Evolutionary conservation across 2,113 vertebrate genomes (phyloP), one percentile per base, ranked within the genome.

Genomic region (Odontophorus gujanensis): DNA sequence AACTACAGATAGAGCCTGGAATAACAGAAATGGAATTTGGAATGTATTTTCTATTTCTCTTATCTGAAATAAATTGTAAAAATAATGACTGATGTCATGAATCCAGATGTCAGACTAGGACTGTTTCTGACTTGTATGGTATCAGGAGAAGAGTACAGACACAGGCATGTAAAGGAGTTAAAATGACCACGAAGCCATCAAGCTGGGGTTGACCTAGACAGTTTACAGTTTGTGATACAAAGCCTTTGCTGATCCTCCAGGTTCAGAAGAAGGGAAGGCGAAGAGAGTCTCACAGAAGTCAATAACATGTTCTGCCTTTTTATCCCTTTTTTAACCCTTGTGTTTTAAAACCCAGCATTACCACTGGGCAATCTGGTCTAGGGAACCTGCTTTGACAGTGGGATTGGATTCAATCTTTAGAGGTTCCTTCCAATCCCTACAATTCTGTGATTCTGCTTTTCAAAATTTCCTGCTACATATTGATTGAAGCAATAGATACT

Each of bases 1-100:
- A 1, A 5, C 34, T 1, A 1, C 1, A 0, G 9, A 30, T 17
- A 67, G 15, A 78, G 7, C 67, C 7, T 17, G 9, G 53, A 66
- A n/a, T 11, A 83, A 20, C 53, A 66, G 58, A 76, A 90, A 59
- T 6, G 11, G 13, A 75, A 3, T 10, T 68, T 17, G 10, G 32
- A 74, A 78, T 71, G 47, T 25, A 17, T 78, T 78, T 87, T 75
- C 28, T 8, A 47, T 40, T 83, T 30, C 4, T 63, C 78, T 83
- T 40, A 45, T 13, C 25, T 78, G 76, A 73, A 42, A 7, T 43
- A 72, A 73, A 4, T 32, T 51, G 11, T 38, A 51, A 63, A 88
- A 22, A 9, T 43, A 63, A 34, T 51, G 36, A 25, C 14, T 19
- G 47, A n/a, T 21, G 6, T 40, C 81, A n/a, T 40, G 66, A 34